A percentile compares a stretch with the other conserved stretches of the same genome.
These are phyloP conservation scores for Callimorpha dominula DNA, from an alignment of 2,888 invertebrate genomes.

Conservation along the genomic window DNA sequence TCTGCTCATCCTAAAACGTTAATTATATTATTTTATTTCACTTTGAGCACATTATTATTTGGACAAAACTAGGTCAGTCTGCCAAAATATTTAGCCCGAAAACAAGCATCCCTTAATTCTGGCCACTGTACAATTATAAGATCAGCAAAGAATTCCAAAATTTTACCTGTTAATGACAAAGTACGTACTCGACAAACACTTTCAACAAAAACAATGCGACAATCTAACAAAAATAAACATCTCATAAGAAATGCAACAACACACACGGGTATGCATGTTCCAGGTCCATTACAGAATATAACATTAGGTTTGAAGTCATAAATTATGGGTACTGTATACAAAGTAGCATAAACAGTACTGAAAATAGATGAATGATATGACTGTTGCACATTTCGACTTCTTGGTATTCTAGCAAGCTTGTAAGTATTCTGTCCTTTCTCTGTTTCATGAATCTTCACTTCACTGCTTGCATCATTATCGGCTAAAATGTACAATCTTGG, in stretches of 20 bases:
- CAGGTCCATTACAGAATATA: slow-evolving; percentile 97
- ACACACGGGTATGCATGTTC: slow-evolving; percentile 98
- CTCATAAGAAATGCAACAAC: slow-evolving; percentile 91
- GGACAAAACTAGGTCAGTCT: slow-evolving; percentile 85
- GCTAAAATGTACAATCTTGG: slow-evolving; percentile 94
- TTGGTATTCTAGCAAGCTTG: slow-evolving; percentile 88
- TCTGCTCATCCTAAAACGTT: slow-evolving; percentile 62
- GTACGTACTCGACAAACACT: slow-evolving; percentile 97
- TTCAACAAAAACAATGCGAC: slow-evolving; percentile 96
- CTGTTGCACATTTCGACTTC: slow-evolving; percentile 96
- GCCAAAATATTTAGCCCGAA: slow-evolving; percentile 92
- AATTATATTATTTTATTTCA: slow-evolving; percentile 58
- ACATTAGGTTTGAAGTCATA: slow-evolving; percentile 91
- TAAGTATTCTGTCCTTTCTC: slow-evolving; percentile 77
- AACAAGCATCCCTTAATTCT: slow-evolving; percentile 88
- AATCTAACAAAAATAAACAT: slow-evolving; percentile 88
- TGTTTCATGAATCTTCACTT: slow-evolving; percentile 87
- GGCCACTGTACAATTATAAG: slow-evolving; percentile 98
- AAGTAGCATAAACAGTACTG: slow-evolving; percentile 91
- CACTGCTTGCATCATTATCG: slow-evolving; percentile 91
- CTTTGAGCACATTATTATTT: neutral
- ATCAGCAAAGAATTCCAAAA: slow-evolving; percentile 94
- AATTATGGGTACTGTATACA: slow-evolving; percentile 90
- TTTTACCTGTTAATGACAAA: slow-evolving; percentile 95
- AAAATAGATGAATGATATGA: slow-evolving; percentile 92